Evolutionary conservation across 1,140 invertebrate genomes (phyloP).

Genomic region (Heliconius eleuchia): DNA sequence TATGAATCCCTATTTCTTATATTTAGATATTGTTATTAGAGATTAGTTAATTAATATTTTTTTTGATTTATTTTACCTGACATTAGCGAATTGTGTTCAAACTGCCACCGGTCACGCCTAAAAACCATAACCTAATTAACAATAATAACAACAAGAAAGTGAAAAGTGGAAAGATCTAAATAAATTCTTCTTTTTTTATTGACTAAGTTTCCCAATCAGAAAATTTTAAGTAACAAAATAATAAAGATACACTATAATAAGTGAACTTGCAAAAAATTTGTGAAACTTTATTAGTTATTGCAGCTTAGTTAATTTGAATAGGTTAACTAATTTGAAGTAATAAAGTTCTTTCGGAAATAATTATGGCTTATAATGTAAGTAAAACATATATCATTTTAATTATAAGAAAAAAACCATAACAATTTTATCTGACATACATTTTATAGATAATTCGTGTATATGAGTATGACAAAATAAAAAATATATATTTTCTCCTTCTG

Average conservation of each 20-base stretch:
- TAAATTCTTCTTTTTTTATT: background rate
- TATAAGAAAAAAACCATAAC: too few species aligned
- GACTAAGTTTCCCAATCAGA: background rate
- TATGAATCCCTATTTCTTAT: background rate
- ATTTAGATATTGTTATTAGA: background rate
- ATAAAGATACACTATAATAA: background rate
- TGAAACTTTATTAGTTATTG: background rate
- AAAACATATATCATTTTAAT: background rate
- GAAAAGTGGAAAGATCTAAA: background rate
- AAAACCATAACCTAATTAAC: background rate
- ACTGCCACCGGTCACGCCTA: background rate
- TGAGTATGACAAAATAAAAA: too few species aligned
- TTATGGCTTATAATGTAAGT: slow-evolving; percentile 40
- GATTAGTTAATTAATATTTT: too few species aligned
- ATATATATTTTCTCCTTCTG: too few species aligned
- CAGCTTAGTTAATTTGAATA: background rate
- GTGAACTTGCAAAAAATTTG: background rate
- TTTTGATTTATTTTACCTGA: background rate
- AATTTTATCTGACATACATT: too few species aligned
- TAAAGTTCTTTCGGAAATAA: background rate
- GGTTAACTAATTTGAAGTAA: slow-evolving; percentile 1
- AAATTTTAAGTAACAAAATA: background rate
- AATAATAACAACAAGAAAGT: slow-evolving; percentile 3
- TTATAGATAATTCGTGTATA: too few species aligned
- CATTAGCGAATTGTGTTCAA: background rate